Evolutionary conservation across 2,888 invertebrate genomes (phyloP), one percentile per base, ranked within the genome.

Genomic region (Leptopilina syphax): DNA sequence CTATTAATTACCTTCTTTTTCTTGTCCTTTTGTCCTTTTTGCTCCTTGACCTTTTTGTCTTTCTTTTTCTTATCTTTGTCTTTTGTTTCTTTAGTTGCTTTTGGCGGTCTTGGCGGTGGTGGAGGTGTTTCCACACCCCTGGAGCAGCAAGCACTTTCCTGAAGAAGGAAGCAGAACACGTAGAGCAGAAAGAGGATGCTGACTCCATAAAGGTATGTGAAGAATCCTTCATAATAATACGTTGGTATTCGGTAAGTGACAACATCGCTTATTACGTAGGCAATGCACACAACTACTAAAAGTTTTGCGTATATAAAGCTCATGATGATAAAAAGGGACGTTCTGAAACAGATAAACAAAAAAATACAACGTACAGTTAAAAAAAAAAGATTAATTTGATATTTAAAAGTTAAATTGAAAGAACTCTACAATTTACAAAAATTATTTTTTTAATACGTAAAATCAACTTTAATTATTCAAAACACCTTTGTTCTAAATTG

Each of bases 271-370:
- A 98, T 96, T 89, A 98, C 97, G 93, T 98, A 97, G 84, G 98
- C 97, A 92, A 98, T 94, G 93, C 98, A 98, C 82, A 98, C 95
- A 87, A 98, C 97, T 87, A 98, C 96, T 92, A 98, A 94, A 84
- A 98, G 95, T 93, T 98, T 97, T 90, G 98, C 98, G 93, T 98
- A 98, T 91, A 98, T 96, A 93, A 98, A 97, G 93, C 98, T 98
- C 94, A 98, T 96, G 92, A 98, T 97, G 93, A 98, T 98, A 94
- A 98, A 98, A 88, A 97, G 94, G 88, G 97, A 97, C 87, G 98
- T 98, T 94, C 98, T 98, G 95, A 84, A 94, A 94, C 88, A 90
- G 10, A 50, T 50, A 50, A 10, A 50, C 44, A 44, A 50, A 10
- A 12, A 85, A 90, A 90, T 24, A 78, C 13, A 80, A n/a, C 10